Evolutionary conservation across 2,888 invertebrate species (phyloP).

Genomic region (Chrysolina americana): DNA sequence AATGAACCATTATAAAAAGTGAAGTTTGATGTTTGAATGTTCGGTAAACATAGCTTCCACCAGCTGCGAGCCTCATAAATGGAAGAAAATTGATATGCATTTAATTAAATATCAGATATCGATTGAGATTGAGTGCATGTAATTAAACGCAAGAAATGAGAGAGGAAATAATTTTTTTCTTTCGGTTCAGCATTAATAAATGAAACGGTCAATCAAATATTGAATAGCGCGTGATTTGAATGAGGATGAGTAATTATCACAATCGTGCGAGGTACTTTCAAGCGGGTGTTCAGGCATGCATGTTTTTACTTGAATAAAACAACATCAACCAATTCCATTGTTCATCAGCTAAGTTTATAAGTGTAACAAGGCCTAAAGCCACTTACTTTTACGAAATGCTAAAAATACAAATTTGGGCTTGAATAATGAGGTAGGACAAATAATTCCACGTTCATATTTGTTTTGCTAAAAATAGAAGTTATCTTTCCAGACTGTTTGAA

Average conservation of each 20-base stretch:
- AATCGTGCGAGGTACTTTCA: no score
- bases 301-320: no score
- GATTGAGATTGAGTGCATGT: slow-evolving; percentile 3
- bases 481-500: no score
- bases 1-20: slow-evolving; percentile 8
- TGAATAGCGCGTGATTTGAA: slow-evolving; percentile 16
- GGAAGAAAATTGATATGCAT: slow-evolving; percentile 1
- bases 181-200: neutral
- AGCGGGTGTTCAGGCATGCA: no score
- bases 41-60: neutral
- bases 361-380: no score
- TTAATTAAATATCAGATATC: slow-evolving; percentile 2
- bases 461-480: no score
- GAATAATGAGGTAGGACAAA: no score
- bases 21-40: slow-evolving; percentile 2
- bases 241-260: neutral
- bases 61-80: neutral
- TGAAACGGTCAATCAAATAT: slow-evolving; percentile 6
- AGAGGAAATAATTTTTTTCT: neutral
- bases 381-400: no score
- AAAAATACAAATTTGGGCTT: no score
- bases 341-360: no score
- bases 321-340: no score
- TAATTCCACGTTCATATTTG: no score
- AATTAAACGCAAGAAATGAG: neutral